These are phyloP conservation scores for Planiliza haematocheilus DNA, from an alignment of 2,113 vertebrate genomes.

Conservation along the genomic window DNA sequence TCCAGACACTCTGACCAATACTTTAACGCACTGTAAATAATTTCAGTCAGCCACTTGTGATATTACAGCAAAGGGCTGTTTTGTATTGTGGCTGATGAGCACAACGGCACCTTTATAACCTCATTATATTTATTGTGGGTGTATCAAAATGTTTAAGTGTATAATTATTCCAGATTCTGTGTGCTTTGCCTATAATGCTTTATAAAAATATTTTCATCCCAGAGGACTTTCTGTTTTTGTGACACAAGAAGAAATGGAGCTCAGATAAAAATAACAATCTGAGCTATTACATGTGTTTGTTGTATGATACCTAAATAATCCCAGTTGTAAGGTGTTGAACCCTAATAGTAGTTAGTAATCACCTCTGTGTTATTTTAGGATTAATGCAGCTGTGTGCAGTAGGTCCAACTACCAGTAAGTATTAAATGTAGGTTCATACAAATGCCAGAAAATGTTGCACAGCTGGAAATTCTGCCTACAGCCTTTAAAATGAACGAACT, in stretches of 20 bases:
- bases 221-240: conserved; percentile 7
- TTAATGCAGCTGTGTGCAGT: too few relatives aligned
- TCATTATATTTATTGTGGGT: conserved; percentile 3
- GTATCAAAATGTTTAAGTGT: conserved; percentile 29
- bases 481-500: background rate
- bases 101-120: conserved; percentile 45
- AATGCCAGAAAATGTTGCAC: too few relatives aligned
- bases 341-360: too few relatives aligned
- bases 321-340: too few relatives aligned
- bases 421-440: too few relatives aligned
- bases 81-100: conserved; percentile 15
- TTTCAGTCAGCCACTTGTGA: conserved; percentile 20
- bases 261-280: too few relatives aligned
- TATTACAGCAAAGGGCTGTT: background rate
- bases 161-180: conserved; percentile 18
- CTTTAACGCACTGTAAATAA: conserved; percentile 40
- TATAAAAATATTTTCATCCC: conserved; percentile 7
- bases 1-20: conserved; percentile 29
- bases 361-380: too few relatives aligned
- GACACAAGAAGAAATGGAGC: background rate
- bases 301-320: too few relatives aligned
- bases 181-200: background rate
- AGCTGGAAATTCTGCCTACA: background rate
- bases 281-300: too few relatives aligned
- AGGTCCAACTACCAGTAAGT: too few relatives aligned